Conservation (phyloP, 2,113 vertebrate genomes). For the Pogonocichla stellata region DNA sequence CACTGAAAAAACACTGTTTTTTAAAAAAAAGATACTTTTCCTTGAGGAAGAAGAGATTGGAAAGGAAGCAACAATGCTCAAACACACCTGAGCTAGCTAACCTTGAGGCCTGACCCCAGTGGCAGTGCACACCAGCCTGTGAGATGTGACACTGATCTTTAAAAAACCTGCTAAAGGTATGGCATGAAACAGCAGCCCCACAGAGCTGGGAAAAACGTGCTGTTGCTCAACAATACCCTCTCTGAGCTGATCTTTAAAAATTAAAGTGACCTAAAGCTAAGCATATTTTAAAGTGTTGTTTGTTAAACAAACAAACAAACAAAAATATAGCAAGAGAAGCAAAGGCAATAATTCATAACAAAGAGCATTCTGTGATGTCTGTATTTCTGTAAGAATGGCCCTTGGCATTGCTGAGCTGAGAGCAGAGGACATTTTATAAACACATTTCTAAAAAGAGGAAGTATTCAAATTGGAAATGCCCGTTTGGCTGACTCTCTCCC, state of each 20-base stretch:
- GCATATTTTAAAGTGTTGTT: neutral
- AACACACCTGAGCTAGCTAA: neutral
- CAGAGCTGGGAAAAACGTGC: neutral
- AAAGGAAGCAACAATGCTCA: neutral
- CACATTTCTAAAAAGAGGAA: neutral
- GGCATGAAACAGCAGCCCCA: neutral
- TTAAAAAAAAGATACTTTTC: neutral
- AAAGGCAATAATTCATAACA: neutral
- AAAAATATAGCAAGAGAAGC: neutral
- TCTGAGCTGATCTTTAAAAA: neutral
- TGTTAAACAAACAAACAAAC: neutral
- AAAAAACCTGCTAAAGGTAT: neutral
- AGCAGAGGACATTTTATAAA: neutral
- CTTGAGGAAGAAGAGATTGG: neutral
- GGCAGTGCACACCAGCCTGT: neutral
- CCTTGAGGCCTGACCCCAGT: neutral
- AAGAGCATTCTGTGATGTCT: neutral
- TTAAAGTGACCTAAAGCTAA: neutral
- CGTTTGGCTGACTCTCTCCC: neutral
- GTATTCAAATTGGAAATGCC: conserved; percentile 9
- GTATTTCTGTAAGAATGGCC: neutral
- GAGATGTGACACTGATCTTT: neutral
- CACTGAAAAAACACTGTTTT: neutral
- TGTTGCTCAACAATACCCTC: neutral
- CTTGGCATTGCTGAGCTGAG: neutral